A percentile compares a stretch with the other conserved stretches of the same genome.
phyloP scores from a whole-genome alignment of 2,797 vertebrate genomes.

The Picus viridis region DNA sequence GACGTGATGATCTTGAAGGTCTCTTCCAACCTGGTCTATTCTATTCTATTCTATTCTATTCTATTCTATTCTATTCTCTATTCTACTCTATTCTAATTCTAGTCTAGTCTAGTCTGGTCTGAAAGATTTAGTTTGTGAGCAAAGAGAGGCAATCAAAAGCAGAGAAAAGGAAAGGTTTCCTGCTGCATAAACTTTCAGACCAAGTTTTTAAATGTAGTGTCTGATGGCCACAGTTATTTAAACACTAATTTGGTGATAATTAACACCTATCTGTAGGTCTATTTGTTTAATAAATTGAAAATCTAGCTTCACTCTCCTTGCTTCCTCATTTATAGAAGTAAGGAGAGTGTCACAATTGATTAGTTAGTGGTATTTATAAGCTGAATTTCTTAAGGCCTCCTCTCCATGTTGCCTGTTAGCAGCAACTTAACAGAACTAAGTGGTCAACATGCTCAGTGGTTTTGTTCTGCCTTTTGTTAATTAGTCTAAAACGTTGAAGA shows the following conservation, averaged over 20 bases:
- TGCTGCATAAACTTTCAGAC: background rate
- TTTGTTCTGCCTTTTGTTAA: constrained; percentile 35
- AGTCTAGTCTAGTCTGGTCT: too few species aligned
- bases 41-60: too few species aligned
- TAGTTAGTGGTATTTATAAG: constrained; percentile 21
- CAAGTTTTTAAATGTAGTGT: background rate
- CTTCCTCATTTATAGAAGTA: constrained; percentile 21
- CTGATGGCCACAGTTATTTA: background rate
- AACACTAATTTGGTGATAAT: background rate
- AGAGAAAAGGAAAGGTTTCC: background rate
- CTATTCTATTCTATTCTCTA: too few species aligned
- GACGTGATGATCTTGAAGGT: too few species aligned
- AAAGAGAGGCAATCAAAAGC: background rate
- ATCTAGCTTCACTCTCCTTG: background rate
- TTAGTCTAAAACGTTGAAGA: constrained; percentile 31
- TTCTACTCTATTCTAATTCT: too few species aligned
- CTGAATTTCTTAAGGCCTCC: constrained; percentile 2
- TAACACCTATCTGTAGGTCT: background rate
- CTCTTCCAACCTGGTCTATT: too few species aligned
- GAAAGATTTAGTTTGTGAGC: background rate
- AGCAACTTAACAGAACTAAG: constrained; percentile 41
- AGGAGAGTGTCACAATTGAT: background rate
- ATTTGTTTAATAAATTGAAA: background rate
- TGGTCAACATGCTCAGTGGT: background rate
- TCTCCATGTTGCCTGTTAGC: constrained; percentile 21